phyloP scores from a whole-genome alignment of 2,797 vertebrate species.

The Pseudochirops corinnae region DNA sequence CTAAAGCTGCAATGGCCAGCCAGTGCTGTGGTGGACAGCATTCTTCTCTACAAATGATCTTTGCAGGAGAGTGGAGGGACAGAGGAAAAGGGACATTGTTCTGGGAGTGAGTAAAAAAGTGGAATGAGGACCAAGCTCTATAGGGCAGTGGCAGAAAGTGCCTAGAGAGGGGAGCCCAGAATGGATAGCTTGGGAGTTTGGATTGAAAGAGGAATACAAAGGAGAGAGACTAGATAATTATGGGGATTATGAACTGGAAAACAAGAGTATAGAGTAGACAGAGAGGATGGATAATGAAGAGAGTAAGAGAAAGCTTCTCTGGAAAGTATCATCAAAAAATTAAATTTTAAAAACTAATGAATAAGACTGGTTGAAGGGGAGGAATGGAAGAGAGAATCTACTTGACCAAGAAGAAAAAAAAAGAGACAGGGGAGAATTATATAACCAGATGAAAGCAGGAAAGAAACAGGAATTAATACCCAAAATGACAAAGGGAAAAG shows the following conservation, averaged over 20 bases:
- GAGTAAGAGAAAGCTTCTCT: not conserved
- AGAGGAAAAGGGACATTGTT: not conserved
- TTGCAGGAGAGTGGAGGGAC: not conserved
- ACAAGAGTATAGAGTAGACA: not conserved
- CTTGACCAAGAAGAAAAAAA: not conserved
- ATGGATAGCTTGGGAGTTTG: not conserved
- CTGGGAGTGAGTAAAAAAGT: not conserved
- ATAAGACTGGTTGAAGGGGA: not conserved
- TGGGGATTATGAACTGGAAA: not conserved
- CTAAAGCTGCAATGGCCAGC: not conserved
- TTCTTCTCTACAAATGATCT: not conserved
- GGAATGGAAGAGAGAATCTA: not conserved
- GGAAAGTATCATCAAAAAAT: not conserved
- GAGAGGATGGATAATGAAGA: not conserved
- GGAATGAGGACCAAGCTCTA: not conserved
- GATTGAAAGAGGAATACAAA: not conserved
- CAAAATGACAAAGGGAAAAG: not conserved
- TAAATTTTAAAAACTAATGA: not conserved
- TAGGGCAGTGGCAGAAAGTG: not conserved
- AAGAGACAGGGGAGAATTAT: not conserved
- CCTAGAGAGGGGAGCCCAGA: not conserved
- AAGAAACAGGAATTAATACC: not conserved
- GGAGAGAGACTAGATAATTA: not conserved
- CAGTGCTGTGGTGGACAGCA: not conserved
- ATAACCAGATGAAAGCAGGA: not conserved